Evolutionary conservation across 2,888 invertebrate genomes (phyloP).

Genomic region (Shargacucullia verbasci): DNA sequence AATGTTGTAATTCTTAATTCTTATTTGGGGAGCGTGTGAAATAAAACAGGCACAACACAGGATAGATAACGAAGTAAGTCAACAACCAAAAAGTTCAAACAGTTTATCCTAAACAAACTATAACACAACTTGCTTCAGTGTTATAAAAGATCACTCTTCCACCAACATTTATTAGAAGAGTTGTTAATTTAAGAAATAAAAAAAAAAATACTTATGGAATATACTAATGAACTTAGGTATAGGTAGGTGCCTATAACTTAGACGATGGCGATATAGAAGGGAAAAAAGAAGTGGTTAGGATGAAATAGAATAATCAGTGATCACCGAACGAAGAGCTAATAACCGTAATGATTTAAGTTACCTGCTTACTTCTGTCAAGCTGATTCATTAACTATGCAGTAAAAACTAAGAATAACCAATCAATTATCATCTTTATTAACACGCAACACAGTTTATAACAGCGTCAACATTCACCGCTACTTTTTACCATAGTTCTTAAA

Average conservation of each 20-base stretch:
- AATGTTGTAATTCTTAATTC: slow-evolving; percentile 29
- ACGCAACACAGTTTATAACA: slow-evolving; percentile 25
- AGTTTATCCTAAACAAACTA: slow-evolving; percentile 38
- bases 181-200: too few species aligned
- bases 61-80: slow-evolving; percentile 40
- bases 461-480: slow-evolving; percentile 10
- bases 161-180: too few species aligned
- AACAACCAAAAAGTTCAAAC: slow-evolving; percentile 23
- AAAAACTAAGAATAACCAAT: slow-evolving; percentile 11
- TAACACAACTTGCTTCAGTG: not conserved
- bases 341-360: not conserved
- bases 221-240: too few species aligned
- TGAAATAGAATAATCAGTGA: too few species aligned
- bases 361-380: slow-evolving; percentile 4
- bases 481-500: slow-evolving; percentile 14
- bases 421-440: slow-evolving; percentile 28
- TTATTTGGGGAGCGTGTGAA: slow-evolving; percentile 44
- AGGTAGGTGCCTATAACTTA: too few species aligned
- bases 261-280: too few species aligned
- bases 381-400: slow-evolving; percentile 20
- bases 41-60: slow-evolving; percentile 37
- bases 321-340: too few species aligned
- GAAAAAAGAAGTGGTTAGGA: too few species aligned
- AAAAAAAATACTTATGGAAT: too few species aligned
- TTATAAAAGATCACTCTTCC: too few species aligned